These are phyloP conservation scores for Tipula unca DNA, from an alignment of 2,888 invertebrate genomes.

Conservation along the genomic window DNA sequence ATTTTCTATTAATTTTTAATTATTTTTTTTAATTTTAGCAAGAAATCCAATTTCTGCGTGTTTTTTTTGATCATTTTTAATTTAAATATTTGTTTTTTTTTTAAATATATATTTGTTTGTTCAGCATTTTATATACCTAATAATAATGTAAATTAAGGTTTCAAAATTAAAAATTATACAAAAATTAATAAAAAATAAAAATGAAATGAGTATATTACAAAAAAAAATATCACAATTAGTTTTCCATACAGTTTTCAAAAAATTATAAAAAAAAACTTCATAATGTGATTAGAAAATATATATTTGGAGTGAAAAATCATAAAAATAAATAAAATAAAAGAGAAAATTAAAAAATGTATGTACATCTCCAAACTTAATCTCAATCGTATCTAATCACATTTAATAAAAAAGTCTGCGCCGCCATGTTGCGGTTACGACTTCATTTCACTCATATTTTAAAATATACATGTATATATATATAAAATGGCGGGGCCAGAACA, in stretches of 20 bases:
- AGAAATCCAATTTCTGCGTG: not conserved
- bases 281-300: not conserved
- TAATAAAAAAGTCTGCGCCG: not conserved
- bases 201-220: not conserved
- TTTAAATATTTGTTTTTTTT: not conserved
- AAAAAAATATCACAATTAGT: not conserved
- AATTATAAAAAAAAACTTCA: not conserved
- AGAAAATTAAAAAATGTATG: not conserved
- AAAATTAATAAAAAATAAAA: constrained; percentile 9
- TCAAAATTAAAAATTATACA: not conserved
- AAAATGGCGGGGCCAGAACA: not conserved
- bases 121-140: not conserved
- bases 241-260: not conserved
- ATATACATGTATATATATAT: not conserved
- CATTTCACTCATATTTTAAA: not conserved
- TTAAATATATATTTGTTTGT: not conserved
- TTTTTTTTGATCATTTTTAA: not conserved
- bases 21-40: not conserved
- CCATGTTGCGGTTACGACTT: not conserved
- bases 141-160: not conserved
- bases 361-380: constrained; percentile 1
- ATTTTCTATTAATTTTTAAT: not conserved
- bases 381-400: not conserved
- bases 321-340: not conserved
- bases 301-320: not conserved